phyloP scores from a whole-genome alignment of 1,140 invertebrate genomes.

The Marisa cornuarietis region DNA sequence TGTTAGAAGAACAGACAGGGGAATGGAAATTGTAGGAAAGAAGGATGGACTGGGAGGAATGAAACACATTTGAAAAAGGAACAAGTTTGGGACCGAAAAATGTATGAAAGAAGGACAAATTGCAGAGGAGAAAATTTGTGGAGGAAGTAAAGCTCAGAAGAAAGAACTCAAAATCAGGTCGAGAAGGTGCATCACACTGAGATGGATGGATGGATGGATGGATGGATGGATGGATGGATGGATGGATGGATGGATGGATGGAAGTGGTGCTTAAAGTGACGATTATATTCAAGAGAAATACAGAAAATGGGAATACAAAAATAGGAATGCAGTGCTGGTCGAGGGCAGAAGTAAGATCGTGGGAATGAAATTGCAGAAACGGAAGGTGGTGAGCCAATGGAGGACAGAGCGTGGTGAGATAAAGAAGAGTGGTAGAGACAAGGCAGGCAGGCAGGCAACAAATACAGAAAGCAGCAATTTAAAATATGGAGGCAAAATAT shows the following conservation, averaged over 20 bases:
- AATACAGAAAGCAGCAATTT: too few species aligned
- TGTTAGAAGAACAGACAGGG: neutral
- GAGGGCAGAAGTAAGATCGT: too few species aligned
- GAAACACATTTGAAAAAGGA: neutral
- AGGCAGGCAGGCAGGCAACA: too few species aligned
- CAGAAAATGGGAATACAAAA: too few species aligned
- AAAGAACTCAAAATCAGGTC: neutral
- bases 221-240: neutral
- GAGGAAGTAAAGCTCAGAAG: neutral
- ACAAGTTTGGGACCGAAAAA: neutral
- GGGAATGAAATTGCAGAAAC: too few species aligned
- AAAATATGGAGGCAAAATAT: too few species aligned
- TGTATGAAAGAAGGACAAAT: neutral
- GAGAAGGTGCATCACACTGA: neutral
- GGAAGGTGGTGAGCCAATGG: too few species aligned
- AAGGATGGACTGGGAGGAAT: neutral
- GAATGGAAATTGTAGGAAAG: neutral
- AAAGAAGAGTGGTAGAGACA: too few species aligned
- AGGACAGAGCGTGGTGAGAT: too few species aligned
- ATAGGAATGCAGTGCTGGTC: too few species aligned
- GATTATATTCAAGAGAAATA: too few species aligned
- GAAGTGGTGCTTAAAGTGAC: neutral
- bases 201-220: neutral
- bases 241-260: neutral
- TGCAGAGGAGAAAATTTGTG: neutral